Percentiles rank a stretch among this genome's conserved stretches.
Evolutionary conservation across 2,797 vertebrate species (phyloP).

Genomic region (Pipistrellus kuhlii): DNA sequence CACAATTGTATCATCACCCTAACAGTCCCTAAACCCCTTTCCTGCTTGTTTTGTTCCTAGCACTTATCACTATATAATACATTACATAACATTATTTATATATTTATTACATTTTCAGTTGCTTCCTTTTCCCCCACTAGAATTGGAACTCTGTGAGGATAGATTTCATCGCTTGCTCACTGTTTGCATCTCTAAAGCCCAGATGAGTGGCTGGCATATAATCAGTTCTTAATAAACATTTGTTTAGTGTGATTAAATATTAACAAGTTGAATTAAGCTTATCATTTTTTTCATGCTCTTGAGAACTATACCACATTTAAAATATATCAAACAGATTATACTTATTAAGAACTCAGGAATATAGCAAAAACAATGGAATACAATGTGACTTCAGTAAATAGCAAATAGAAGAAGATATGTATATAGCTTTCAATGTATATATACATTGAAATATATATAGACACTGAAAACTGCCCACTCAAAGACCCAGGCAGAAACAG

Average conservation of each 20-base stretch:
- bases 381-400: background rate
- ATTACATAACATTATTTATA: background rate
- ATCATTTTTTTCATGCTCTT: background rate
- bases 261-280: slow-evolving; percentile 19
- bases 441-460: background rate
- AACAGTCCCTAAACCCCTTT: background rate
- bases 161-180: background rate
- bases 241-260: background rate
- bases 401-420: background rate
- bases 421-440: no score
- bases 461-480: background rate
- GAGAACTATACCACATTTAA: background rate
- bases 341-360: slow-evolving; percentile 6
- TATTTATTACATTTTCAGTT: background rate
- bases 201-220: background rate
- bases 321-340: background rate
- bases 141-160: background rate
- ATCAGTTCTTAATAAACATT: background rate
- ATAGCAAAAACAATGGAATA: background rate
- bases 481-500: background rate
- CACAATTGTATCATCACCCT: background rate
- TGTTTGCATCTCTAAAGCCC: background rate
- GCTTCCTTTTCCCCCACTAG: background rate
- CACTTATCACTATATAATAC: background rate
- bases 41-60: background rate